Conservation (phyloP, 1,140 invertebrate species). For the Drosophila malerkotliana region DNA sequence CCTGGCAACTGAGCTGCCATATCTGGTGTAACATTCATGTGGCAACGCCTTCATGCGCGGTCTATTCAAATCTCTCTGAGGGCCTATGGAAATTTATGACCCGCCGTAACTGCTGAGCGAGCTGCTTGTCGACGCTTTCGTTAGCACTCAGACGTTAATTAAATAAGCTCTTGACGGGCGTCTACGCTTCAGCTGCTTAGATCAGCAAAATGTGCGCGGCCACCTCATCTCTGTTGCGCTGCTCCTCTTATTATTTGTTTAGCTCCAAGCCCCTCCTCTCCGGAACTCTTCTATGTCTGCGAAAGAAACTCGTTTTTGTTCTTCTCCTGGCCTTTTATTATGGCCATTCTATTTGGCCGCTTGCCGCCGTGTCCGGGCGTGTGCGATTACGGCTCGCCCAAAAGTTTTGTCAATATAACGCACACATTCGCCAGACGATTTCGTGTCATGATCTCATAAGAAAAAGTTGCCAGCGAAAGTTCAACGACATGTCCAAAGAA, state of each 20-base stretch:
- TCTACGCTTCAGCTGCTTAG: slow-evolving; percentile 54
- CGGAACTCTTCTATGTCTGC: slow-evolving; percentile 5
- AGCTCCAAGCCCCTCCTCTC: slow-evolving; percentile 6
- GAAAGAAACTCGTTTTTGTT: slow-evolving; percentile 63
- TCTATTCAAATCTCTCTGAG: background rate
- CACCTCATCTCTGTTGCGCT: slow-evolving; percentile 19
- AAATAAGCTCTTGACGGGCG: slow-evolving; percentile 63
- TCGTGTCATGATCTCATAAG: slow-evolving; percentile 74
- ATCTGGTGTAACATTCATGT: background rate
- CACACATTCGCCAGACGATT: slow-evolving; percentile 42
- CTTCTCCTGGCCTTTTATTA: slow-evolving; percentile 32
- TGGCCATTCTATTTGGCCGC: slow-evolving; percentile 45
- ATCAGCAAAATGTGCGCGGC: slow-evolving; percentile 51
- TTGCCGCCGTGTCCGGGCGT: slow-evolving; percentile 41
- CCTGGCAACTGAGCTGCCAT: background rate
- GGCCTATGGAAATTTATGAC: slow-evolving; percentile 17
- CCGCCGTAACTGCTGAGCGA: slow-evolving; percentile 22
- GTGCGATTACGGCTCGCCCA: slow-evolving; percentile 37
- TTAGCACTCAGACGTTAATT: slow-evolving; percentile 66
- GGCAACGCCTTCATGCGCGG: background rate
- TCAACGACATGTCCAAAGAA: slow-evolving; percentile 60
- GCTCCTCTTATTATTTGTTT: slow-evolving; percentile 51
- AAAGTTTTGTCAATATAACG: slow-evolving; percentile 70
- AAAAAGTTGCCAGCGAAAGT: slow-evolving; percentile 70
- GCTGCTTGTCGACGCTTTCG: slow-evolving; percentile 35